These are phyloP conservation scores for Agriopis leucophaearia DNA, from an alignment of 2,888 invertebrate genomes.

Conservation along the genomic window DNA sequence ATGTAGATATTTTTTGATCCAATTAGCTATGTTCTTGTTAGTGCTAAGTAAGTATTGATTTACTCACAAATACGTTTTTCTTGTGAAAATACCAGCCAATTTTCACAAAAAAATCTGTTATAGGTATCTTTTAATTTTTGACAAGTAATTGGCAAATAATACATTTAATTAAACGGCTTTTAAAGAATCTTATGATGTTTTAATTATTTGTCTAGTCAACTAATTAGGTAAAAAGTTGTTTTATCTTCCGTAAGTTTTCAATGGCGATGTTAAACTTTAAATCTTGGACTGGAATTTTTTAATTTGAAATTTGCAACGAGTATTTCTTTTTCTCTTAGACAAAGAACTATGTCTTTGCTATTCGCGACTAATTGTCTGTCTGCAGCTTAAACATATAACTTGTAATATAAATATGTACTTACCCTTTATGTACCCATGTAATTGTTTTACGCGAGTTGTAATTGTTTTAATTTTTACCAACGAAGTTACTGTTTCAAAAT, in stretches of 20 bases:
- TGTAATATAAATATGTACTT: neutral
- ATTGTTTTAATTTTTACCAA: neutral
- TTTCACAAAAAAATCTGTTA: slow-evolving; percentile 63
- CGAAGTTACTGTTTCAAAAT: neutral
- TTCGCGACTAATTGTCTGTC: slow-evolving; percentile 7
- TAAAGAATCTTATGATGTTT: neutral
- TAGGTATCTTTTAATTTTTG: slow-evolving; percentile 10
- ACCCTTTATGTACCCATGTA: neutral
- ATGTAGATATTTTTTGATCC: slow-evolving; percentile 46
- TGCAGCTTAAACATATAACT: slow-evolving; percentile 3
- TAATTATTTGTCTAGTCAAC: neutral
- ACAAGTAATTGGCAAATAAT: slow-evolving; percentile 17
- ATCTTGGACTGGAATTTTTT: slow-evolving; percentile 61
- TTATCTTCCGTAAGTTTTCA: slow-evolving; percentile 42
- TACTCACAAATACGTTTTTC: slow-evolving; percentile 50
- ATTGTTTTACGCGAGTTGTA: no score
- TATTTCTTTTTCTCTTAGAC: neutral
- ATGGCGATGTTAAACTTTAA: slow-evolving; percentile 52
- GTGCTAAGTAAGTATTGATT: neutral
- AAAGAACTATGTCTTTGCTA: slow-evolving; percentile 5
- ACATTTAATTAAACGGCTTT: neutral
- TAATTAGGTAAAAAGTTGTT: slow-evolving; percentile 5
- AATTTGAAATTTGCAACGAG: slow-evolving; percentile 40
- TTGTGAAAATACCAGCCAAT: slow-evolving; percentile 75
- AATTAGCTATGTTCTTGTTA: neutral